Evolutionary conservation across 2,797 vertebrate genomes (phyloP).

Genomic region (Podargus strigoides): DNA sequence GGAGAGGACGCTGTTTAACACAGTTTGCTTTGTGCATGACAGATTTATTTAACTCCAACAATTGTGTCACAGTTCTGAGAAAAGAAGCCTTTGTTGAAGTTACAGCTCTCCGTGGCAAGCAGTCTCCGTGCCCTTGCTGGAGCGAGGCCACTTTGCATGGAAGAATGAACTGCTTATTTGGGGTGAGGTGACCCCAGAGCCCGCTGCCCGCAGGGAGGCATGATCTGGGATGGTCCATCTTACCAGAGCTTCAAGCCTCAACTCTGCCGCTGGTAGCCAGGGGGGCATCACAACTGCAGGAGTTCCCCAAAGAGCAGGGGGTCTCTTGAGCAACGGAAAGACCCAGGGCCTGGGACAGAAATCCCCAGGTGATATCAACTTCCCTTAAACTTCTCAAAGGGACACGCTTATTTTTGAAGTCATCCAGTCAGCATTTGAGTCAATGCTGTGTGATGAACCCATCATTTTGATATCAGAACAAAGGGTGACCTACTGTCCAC

Average conservation of each 20-base stretch:
- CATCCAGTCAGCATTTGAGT: not conserved
- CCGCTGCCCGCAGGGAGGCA: not conserved
- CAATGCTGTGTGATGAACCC: not conserved
- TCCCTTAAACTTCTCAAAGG: not conserved
- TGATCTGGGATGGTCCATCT: not conserved
- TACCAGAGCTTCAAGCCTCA: not conserved
- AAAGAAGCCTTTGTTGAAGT: constrained; percentile 28
- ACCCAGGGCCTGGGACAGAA: not conserved
- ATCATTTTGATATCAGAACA: not conserved
- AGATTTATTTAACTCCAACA: constrained; percentile 37
- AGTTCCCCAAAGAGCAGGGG: not conserved
- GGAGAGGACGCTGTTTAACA: not conserved
- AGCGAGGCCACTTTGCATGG: not conserved
- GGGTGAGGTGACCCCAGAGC: not conserved
- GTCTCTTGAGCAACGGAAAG: not conserved
- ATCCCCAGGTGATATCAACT: not conserved
- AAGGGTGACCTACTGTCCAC: not conserved
- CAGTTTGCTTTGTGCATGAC: not conserved
- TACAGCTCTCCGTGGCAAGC: not conserved
- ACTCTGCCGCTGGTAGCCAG: not conserved
- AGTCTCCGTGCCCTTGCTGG: not conserved
- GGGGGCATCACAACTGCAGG: not conserved
- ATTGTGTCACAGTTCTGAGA: not conserved
- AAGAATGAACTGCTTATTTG: not conserved
- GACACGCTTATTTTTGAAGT: not conserved